These are phyloP conservation scores for Acanthosepion lycidas DNA, from an alignment of 2,888 invertebrate genomes.

Conservation along the genomic window DNA sequence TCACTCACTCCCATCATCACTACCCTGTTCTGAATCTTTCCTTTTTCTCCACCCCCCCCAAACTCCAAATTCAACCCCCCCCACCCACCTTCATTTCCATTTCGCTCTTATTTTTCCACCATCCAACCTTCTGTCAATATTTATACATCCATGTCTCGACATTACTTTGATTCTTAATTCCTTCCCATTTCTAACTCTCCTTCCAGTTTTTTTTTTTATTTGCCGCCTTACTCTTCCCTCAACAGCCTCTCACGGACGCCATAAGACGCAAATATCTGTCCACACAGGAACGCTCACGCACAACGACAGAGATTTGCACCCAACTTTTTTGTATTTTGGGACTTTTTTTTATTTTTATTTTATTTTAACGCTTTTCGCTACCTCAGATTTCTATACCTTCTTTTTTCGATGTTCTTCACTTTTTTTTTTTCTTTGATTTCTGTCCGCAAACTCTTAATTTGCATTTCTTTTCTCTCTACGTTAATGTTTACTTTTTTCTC, in stretches of 20 bases:
- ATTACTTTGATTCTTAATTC: neutral
- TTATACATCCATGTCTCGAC: neutral
- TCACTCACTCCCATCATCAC: neutral
- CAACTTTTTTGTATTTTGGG: neutral
- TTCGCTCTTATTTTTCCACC: neutral
- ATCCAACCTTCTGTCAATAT: neutral
- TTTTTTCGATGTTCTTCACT: no score
- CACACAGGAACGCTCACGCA: neutral
- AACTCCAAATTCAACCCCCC: neutral
- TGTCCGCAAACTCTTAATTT: no score
- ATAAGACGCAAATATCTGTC: neutral
- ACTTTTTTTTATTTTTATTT: no score
- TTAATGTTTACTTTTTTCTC: no score
- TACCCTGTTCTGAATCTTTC: neutral
- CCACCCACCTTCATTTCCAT: neutral
- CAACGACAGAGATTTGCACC: no score
- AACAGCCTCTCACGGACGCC: neutral
- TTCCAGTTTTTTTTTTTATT: rapidly evolving
- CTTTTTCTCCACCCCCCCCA: neutral
- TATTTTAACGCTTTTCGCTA: no score
- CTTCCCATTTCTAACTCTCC: neutral
- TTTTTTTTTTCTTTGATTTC: no score
- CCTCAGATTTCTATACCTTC: no score
- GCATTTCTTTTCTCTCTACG: no score
- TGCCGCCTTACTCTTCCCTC: neutral